Conservation (phyloP, 2,888 invertebrate genomes). For the Amiota minor region DNA sequence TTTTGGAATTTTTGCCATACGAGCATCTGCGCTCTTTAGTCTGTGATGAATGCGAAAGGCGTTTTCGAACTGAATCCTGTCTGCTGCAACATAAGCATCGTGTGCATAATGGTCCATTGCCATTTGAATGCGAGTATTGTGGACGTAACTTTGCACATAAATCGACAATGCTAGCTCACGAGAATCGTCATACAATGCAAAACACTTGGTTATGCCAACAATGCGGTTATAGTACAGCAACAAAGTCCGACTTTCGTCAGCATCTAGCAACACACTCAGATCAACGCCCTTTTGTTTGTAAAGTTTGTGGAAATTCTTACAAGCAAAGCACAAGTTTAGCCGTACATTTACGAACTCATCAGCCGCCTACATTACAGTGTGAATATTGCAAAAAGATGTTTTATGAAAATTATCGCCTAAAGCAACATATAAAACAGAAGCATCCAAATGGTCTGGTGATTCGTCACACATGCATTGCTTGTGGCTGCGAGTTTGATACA, state of each 20-base stretch:
- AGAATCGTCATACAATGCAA: slow-evolving; percentile 37
- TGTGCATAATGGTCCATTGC: slow-evolving; percentile 35
- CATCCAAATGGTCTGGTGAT: neutral
- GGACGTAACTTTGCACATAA: slow-evolving; percentile 34
- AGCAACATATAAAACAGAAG: slow-evolving; percentile 38
- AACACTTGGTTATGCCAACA: slow-evolving; percentile 39
- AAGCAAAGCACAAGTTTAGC: slow-evolving; percentile 46
- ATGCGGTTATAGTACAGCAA: slow-evolving; percentile 45
- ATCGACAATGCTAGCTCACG: slow-evolving; percentile 40
- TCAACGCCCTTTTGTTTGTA: slow-evolving; percentile 46
- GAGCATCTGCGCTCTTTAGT: slow-evolving; percentile 30
- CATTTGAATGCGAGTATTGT: slow-evolving; percentile 43
- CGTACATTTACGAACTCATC: slow-evolving; percentile 48
- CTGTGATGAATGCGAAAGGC: slow-evolving; percentile 42
- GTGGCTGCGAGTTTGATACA: slow-evolving; percentile 12
- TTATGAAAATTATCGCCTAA: slow-evolving; percentile 44
- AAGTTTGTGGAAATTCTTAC: slow-evolving; percentile 43
- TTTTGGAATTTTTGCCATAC: slow-evolving; percentile 43
- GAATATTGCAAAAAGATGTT: slow-evolving; percentile 40
- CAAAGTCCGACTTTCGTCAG: slow-evolving; percentile 44
- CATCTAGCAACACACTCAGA: slow-evolving; percentile 42
- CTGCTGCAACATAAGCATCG: slow-evolving; percentile 43
- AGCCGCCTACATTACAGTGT: slow-evolving; percentile 31
- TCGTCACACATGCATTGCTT: neutral
- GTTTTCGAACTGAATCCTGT: slow-evolving; percentile 41